Evolutionary conservation across 2,113 vertebrate genomes (phyloP).

Genomic region (Halichoeres trimaculatus): DNA sequence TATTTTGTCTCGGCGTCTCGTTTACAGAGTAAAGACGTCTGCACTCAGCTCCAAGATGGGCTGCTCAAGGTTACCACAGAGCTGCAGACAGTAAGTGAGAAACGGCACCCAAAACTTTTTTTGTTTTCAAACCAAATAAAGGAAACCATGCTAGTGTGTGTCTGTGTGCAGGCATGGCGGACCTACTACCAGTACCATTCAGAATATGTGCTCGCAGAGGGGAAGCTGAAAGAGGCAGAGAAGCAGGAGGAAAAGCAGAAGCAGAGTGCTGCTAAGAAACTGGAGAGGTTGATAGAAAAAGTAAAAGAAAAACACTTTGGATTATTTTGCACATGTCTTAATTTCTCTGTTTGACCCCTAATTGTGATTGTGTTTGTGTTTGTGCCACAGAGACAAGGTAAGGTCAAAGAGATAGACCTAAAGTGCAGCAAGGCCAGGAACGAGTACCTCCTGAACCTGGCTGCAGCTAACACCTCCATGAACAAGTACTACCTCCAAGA

Average conservation of each 20-base stretch:
- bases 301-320: slow-evolving; percentile 57
- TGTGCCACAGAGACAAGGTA: slow-evolving; percentile 84
- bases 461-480: slow-evolving; percentile 86
- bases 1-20: slow-evolving; percentile 17
- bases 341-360: not conserved
- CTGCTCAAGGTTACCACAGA: slow-evolving; percentile 88
- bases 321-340: not conserved
- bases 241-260: slow-evolving; percentile 89
- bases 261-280: slow-evolving; percentile 86
- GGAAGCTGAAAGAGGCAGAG: slow-evolving; percentile 89
- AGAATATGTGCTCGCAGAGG: slow-evolving; percentile 85
- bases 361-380: not conserved
- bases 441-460: slow-evolving; percentile 89
- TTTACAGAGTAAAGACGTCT: slow-evolving; percentile 89
- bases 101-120: slow-evolving; percentile 12
- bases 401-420: slow-evolving; percentile 86
- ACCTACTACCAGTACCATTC: slow-evolving; percentile 88
- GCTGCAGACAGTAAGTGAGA: slow-evolving; percentile 87
- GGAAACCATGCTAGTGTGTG: slow-evolving; percentile 4
- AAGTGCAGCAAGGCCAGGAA: slow-evolving; percentile 91
- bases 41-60: slow-evolving; percentile 87
- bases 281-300: slow-evolving; percentile 89
- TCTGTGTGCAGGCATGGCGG: slow-evolving; percentile 84
- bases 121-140: not conserved
- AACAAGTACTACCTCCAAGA: slow-evolving; percentile 88